A percentile compares a stretch with the other conserved stretches of the same genome.
Evolutionary conservation across 1,140 invertebrate species (phyloP).

Genomic region (Brachionus rubens): DNA sequence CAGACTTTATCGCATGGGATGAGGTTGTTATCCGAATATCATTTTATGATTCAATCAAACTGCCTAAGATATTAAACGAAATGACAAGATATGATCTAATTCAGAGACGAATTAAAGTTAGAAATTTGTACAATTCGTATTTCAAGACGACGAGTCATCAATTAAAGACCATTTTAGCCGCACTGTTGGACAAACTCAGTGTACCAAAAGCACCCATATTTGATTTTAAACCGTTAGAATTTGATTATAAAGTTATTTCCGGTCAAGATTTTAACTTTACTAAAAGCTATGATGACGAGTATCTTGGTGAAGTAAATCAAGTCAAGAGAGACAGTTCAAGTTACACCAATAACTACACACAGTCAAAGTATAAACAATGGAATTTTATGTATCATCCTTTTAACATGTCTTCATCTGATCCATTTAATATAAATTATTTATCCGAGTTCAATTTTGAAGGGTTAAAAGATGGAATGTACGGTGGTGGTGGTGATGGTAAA

Average conservation of each 20-base stretch:
- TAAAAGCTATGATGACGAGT: background rate
- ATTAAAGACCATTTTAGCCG: background rate
- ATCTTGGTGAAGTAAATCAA: background rate
- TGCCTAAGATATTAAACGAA: background rate
- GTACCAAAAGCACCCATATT: background rate
- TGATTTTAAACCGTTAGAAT: slow-evolving; percentile 20
- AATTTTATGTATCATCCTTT: slow-evolving; percentile 23
- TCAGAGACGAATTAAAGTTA: background rate
- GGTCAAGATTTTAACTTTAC: background rate
- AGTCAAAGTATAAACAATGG: slow-evolving; percentile 18
- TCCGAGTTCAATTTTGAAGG: slow-evolving; percentile 8
- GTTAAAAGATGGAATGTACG: background rate
- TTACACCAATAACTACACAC: background rate
- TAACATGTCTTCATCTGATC: slow-evolving; percentile 20
- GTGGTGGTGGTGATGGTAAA: slow-evolving; percentile 39
- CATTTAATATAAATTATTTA: slow-evolving; percentile 22
- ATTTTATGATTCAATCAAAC: background rate
- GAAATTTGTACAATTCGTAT: slow-evolving; percentile 1
- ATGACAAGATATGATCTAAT: background rate
- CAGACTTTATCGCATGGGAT: slow-evolving; percentile 4
- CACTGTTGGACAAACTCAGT: background rate
- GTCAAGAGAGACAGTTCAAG: background rate
- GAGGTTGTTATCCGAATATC: slow-evolving; percentile 2
- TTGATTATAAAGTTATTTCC: background rate
- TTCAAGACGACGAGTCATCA: background rate